Evolutionary conservation across 2,888 invertebrate species (phyloP).

Genomic region (Saturnia japonica): DNA sequence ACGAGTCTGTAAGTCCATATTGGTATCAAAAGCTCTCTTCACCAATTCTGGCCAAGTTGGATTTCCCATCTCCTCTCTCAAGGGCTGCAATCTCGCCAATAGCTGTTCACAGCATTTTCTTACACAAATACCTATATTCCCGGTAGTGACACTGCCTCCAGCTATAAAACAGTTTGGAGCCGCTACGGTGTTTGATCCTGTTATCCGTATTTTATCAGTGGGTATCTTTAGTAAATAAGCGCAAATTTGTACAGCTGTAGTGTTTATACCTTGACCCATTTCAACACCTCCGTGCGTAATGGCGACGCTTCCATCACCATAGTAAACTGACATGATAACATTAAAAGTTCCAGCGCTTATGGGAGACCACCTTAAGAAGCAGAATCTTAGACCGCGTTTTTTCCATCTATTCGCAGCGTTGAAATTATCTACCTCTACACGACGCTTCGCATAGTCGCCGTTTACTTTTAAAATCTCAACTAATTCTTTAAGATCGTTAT

Average conservation of each 20-base stretch:
- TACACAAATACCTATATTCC: slow-evolving; percentile 52
- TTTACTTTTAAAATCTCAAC: slow-evolving; percentile 75
- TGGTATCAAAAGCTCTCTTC: slow-evolving; percentile 59
- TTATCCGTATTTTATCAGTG: slow-evolving; percentile 56
- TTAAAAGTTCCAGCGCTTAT: slow-evolving; percentile 50
- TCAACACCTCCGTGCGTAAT: slow-evolving; percentile 84
- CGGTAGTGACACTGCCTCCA: slow-evolving; percentile 50
- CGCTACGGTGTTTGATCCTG: slow-evolving; percentile 32
- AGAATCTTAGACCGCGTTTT: slow-evolving; percentile 83
- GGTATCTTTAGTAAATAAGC: slow-evolving; percentile 85
- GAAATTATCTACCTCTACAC: slow-evolving; percentile 71
- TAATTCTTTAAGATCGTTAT: slow-evolving; percentile 61
- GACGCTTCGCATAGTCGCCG: slow-evolving; percentile 77
- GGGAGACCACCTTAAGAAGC: slow-evolving; percentile 83
- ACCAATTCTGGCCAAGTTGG: slow-evolving; percentile 82
- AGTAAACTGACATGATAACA: slow-evolving; percentile 81
- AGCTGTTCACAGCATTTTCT: slow-evolving; percentile 46
- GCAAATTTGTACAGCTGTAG: slow-evolving; percentile 85
- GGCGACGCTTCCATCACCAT: slow-evolving; percentile 82
- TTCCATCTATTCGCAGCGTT: slow-evolving; percentile 86
- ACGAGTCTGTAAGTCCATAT: slow-evolving; percentile 45
- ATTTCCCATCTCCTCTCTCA: slow-evolving; percentile 70
- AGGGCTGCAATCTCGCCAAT: slow-evolving; percentile 53
- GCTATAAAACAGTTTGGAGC: slow-evolving; percentile 30
- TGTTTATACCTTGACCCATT: slow-evolving; percentile 87